A percentile compares a stretch with the other conserved stretches of the same genome.
Evolutionary conservation across 2,113 vertebrate species (phyloP).

Genomic region (Stigmatopora argus): DNA sequence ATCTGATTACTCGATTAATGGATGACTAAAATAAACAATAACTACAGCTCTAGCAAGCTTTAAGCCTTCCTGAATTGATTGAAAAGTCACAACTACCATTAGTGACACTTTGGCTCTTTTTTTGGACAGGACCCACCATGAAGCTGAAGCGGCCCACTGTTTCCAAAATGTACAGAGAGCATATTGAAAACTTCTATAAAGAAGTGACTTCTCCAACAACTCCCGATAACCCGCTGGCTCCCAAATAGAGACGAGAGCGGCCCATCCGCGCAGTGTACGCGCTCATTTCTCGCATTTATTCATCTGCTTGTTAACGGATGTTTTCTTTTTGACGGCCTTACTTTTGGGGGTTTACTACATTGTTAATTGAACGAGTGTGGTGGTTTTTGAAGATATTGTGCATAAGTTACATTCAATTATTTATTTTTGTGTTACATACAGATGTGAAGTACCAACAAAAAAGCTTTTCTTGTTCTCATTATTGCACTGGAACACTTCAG

Average conservation of each 20-base stretch:
- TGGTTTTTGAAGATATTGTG: conserved; percentile 16
- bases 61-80: too few relatives aligned
- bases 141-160: conserved; percentile 81
- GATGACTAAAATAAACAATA: too few relatives aligned
- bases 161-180: conserved; percentile 76
- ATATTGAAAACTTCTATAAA: conserved; percentile 77
- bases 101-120: neutral
- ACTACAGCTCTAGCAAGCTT: too few relatives aligned
- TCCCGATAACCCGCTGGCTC: conserved; percentile 35
- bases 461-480: conserved; percentile 6
- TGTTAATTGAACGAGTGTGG: conserved; percentile 33
- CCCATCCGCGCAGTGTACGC: neutral
- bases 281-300: conserved; percentile 1
- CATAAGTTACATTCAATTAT: conserved; percentile 41
- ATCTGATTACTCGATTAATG: too few relatives aligned
- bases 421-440: conserved; percentile 42
- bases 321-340: conserved; percentile 19
- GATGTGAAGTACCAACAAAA: conserved; percentile 36
- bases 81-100: too few relatives aligned
- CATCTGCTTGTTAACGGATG: neutral
- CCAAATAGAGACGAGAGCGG: conserved; percentile 48
- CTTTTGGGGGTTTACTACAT: conserved; percentile 45
- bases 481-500: conserved; percentile 35
- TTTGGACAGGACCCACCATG: conserved; percentile 79
- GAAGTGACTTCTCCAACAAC: conserved; percentile 54